Evolutionary conservation across 1,140 invertebrate genomes (phyloP).

Genomic region (Aphis gossypii): DNA sequence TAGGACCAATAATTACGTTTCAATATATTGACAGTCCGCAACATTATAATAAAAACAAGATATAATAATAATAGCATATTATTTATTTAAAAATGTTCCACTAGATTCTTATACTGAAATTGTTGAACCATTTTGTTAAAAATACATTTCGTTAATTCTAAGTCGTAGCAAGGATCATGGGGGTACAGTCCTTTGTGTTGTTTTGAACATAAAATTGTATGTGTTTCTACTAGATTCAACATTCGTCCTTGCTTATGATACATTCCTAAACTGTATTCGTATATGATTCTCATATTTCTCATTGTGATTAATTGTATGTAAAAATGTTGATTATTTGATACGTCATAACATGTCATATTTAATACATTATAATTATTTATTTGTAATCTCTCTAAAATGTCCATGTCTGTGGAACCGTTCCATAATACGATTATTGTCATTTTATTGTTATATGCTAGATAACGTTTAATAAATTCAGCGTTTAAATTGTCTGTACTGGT

Average conservation of each 20-base stretch:
- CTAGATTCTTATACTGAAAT: conserved; percentile 9
- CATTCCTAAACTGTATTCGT: not conserved
- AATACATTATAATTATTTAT: not conserved
- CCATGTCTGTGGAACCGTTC: not conserved
- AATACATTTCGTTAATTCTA: conserved; percentile 9
- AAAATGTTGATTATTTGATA: conserved; percentile 2
- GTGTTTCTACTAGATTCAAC: not conserved
- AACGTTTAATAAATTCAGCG: not conserved
- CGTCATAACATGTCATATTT: not conserved
- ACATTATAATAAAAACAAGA: not conserved
- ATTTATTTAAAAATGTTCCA: not conserved
- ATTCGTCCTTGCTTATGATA: not conserved
- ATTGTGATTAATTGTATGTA: not conserved
- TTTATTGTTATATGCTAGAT: not conserved
- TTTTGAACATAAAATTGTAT: not conserved
- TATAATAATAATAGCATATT: not conserved
- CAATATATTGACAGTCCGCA: no score
- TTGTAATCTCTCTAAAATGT: not conserved
- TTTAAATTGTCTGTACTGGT: not conserved
- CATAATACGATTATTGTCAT: conserved; percentile 1
- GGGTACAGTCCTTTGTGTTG: not conserved
- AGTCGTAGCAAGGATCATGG: not conserved
- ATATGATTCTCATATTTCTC: not conserved
- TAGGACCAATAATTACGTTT: not conserved
- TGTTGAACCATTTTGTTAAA: not conserved